Base-by-base conservation (phyloP, 2,113 vertebrate genomes). In the Cranoglanis bouderius region DNA sequence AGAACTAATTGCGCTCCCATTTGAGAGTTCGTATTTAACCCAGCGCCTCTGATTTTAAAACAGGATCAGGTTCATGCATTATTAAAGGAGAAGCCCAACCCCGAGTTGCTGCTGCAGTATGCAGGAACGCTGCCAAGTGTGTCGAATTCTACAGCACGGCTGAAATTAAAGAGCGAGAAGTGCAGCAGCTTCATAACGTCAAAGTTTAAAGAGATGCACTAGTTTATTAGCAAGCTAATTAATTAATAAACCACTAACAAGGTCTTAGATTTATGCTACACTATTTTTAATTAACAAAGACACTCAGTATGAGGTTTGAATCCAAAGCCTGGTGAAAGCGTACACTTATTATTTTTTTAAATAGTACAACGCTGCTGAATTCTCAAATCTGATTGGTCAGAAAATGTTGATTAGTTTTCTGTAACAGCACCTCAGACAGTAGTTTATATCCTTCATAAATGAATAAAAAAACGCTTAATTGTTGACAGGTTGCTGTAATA, bases 41-140 rank as follows among this genome's bases (percentile, higher is more conserved):
- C 72, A 21, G 35, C 24, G 26, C 40, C 75, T 53, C 74, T 24
- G 85, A 57, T 9, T 75, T 88, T 77, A 43, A 86, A 86, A 84
- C 26, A 32, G 85, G 65, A 82, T 46, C 5, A 67, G 6, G 87
- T 43, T 24, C 61, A 84, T 94, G 91, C 90, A 92, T 93, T 93
- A 93, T 90, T 94, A 89, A 94, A 91, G 6, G 19, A 35, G 40
- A 84, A 63, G 18, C 32, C 19, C 0, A 18, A 19, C 6, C 49
- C 6, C 3, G 2, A 19, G 43, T 12, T 83, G 13, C 38, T 63
- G n/a, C 85, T 35, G 43, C 86, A 82, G 89, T 49, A 18, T 49
- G n/a, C 63, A 32, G 46, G 32, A 35, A 46, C 5, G 6, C 53
- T 81, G 77, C 74, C 51, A 87, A 85, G 53, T 65, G 75, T n/a